These are phyloP conservation scores for Carcinoscorpius rotundicauda DNA, from an alignment of 1,140 invertebrate genomes.

Conservation along the genomic window DNA sequence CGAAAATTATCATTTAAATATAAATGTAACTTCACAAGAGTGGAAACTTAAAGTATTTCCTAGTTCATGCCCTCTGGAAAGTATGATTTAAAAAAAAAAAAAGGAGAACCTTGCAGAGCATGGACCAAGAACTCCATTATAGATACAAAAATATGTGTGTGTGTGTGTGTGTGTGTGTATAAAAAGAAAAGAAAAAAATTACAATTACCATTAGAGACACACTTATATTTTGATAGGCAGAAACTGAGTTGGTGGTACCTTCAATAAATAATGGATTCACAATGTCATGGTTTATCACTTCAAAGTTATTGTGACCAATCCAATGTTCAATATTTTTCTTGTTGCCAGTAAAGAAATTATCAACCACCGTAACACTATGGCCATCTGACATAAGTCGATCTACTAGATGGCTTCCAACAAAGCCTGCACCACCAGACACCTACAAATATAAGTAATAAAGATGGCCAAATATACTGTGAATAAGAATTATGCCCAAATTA, in stretches of 20 bases:
- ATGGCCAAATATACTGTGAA: neutral
- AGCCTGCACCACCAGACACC: constrained; percentile 95
- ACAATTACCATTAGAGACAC: too few species aligned
- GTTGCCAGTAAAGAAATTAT: constrained; percentile 96
- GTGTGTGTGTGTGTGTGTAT: neutral
- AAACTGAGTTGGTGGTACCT: constrained; percentile 23
- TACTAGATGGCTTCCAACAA: constrained; percentile 96
- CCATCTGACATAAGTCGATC: constrained; percentile 90
- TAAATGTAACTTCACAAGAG: too few species aligned
- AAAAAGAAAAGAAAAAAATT: too few species aligned
- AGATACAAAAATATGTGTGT: neutral
- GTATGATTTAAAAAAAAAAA: too few species aligned
- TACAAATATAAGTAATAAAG: neutral
- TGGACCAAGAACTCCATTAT: neutral
- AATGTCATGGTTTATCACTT: constrained; percentile 97
- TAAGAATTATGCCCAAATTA: constrained; percentile 7
- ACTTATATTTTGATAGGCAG: too few species aligned
- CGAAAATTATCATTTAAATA: too few species aligned
- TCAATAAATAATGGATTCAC: constrained; percentile 96
- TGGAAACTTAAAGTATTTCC: too few species aligned
- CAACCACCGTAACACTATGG: constrained; percentile 95
- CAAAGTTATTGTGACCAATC: constrained; percentile 98
- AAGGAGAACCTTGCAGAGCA: too few species aligned
- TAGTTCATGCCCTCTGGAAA: too few species aligned
- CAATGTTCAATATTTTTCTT: constrained; percentile 97